phyloP scores from a whole-genome alignment of 2,113 vertebrate species.

The Sebastes schlegelii region DNA sequence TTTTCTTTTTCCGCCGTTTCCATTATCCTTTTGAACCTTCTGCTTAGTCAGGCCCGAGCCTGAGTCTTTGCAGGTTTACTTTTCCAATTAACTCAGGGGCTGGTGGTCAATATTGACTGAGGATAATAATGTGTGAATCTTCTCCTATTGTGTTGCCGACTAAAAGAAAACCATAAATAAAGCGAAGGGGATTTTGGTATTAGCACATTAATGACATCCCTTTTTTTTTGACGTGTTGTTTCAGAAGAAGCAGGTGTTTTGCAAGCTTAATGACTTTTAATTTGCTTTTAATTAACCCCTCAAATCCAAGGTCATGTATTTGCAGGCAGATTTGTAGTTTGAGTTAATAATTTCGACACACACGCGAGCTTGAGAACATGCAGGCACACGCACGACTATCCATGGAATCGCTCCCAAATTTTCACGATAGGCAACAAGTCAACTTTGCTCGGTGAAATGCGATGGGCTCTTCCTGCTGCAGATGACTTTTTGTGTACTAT shows the following conservation, averaged over 20 bases:
- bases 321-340: conserved; percentile 39
- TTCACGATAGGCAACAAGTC: conserved; percentile 57
- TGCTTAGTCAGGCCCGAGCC: conserved; percentile 62
- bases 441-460: conserved; percentile 66
- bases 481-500: conserved; percentile 76
- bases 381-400: conserved; percentile 20
- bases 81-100: conserved; percentile 79
- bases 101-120: conserved; percentile 81
- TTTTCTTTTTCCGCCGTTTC: conserved; percentile 64
- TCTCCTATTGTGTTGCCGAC: conserved; percentile 71
- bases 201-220: conserved; percentile 80
- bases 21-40: conserved; percentile 77
- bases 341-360: conserved; percentile 67
- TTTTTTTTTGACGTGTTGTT: conserved; percentile 69
- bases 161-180: conserved; percentile 71
- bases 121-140: conserved; percentile 80
- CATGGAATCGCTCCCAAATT: conserved; percentile 32
- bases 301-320: conserved; percentile 71
- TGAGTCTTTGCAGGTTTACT: conserved; percentile 73
- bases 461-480: conserved; percentile 49
- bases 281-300: conserved; percentile 86
- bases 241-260: conserved; percentile 81
- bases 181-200: conserved; percentile 70
- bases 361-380: conserved; percentile 35
- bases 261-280: conserved; percentile 81